Evolutionary conservation across 2,113 vertebrate species (phyloP).

Genomic region (Phyllostomus hastatus): DNA sequence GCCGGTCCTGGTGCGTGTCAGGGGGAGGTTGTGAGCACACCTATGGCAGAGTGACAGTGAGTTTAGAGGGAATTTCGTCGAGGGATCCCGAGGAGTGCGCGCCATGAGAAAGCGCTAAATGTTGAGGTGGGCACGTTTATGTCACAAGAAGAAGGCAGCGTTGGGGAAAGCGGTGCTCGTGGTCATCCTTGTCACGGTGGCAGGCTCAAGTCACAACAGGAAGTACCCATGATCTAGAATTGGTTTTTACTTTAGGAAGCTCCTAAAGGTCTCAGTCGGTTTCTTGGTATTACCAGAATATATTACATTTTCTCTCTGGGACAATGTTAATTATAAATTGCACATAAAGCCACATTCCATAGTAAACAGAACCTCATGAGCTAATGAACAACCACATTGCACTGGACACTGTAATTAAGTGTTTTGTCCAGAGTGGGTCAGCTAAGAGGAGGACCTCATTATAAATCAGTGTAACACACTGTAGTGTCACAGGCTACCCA

Average conservation of each 20-base stretch:
- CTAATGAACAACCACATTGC: not conserved
- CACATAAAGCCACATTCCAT: not conserved
- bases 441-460: not conserved
- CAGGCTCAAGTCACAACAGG: not conserved
- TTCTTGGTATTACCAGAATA: not conserved
- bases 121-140: not conserved
- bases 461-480: not conserved
- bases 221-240: not conserved
- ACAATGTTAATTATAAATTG: not conserved
- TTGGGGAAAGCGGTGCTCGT: not conserved
- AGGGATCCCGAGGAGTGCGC: not conserved
- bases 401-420: not conserved
- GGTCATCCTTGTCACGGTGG: too few species aligned
- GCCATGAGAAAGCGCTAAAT: not conserved
- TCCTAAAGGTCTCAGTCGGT: not conserved
- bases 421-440: not conserved
- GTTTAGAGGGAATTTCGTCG: not conserved
- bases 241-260: not conserved
- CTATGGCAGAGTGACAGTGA: rapidly evolving
- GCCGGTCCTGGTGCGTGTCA: not conserved
- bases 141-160: not conserved
- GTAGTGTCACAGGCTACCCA: not conserved
- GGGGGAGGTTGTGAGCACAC: not conserved
- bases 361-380: not conserved
- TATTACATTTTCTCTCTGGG: not conserved